Percentiles rank a stretch among this genome's conserved stretches.
phyloP scores from a whole-genome alignment of 2,797 vertebrate genomes.

The Sardinella longiceps region DNA sequence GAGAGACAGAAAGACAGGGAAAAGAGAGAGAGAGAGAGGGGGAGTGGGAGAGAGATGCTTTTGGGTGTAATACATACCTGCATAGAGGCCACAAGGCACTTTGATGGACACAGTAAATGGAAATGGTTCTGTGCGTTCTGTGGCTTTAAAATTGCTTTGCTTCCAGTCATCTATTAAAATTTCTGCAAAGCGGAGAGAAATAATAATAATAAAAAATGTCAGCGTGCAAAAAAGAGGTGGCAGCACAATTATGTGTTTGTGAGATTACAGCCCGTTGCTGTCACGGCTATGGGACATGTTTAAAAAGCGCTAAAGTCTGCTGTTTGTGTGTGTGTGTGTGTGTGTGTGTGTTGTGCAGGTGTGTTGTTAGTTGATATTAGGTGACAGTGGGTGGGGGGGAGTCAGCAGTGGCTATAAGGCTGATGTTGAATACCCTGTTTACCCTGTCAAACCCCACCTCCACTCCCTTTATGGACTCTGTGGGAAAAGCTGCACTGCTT shows the following conservation, averaged over 20 bases:
- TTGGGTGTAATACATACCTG: not conserved
- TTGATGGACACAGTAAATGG: slow-evolving; percentile 1
- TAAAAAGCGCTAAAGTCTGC: not conserved
- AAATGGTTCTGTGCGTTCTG: not conserved
- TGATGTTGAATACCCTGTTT: not conserved
- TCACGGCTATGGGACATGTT: not conserved
- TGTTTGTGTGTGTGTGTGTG: not conserved
- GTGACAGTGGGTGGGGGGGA: not conserved
- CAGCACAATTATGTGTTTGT: slow-evolving; percentile 23
- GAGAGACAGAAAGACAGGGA: not conserved
- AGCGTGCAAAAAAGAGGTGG: not conserved
- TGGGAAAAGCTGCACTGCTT: not conserved
- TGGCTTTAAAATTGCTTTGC: slow-evolving; percentile 9
- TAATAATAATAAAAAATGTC: not conserved
- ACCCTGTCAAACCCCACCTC: no score
- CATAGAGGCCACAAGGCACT: not conserved
- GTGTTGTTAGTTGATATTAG: not conserved
- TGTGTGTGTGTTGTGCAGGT: not conserved
- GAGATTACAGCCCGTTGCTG: slow-evolving; percentile 8
- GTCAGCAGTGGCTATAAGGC: not conserved
- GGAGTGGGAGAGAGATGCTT: not conserved
- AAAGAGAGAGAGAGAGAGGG: not conserved
- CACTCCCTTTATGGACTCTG: not conserved
- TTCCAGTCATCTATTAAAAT: slow-evolving; percentile 24
- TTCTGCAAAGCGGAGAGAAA: not conserved